phyloP scores from a whole-genome alignment of 2,888 invertebrate species.

The Agonopterix heracliana region DNA sequence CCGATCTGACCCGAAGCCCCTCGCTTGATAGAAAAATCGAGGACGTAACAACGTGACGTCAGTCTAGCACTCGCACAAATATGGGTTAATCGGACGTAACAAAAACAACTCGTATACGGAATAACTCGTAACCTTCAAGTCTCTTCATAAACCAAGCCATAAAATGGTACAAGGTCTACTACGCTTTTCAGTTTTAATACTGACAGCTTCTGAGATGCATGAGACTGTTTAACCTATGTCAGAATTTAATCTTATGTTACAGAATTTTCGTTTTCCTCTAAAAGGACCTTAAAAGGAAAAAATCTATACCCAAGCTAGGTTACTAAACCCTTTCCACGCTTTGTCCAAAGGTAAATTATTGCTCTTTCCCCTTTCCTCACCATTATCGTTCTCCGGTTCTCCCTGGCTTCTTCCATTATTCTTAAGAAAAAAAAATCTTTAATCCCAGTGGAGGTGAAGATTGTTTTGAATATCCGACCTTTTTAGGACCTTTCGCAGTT shows the following conservation, averaged over 20 bases:
- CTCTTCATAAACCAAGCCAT: background rate
- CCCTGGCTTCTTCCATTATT: constrained; percentile 34
- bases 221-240: too few relatives aligned
- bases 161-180: too few relatives aligned
- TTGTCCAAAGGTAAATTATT: constrained; percentile 25
- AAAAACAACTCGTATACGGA: constrained; percentile 48
- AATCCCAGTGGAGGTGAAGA: constrained; percentile 35
- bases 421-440: constrained; percentile 37
- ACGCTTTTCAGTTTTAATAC: too few relatives aligned
- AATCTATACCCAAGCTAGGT: too few relatives aligned
- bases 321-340: too few relatives aligned
- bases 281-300: too few relatives aligned
- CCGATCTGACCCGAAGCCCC: constrained; percentile 64
- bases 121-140: constrained; percentile 8
- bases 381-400: constrained; percentile 26
- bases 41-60: constrained; percentile 72
- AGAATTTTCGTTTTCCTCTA: too few relatives aligned
- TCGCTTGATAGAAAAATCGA: constrained; percentile 70
- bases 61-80: constrained; percentile 51
- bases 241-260: too few relatives aligned
- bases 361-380: constrained; percentile 16
- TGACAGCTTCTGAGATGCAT: too few relatives aligned
- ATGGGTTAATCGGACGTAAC: constrained; percentile 65
- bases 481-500: constrained; percentile 21
- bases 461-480: constrained; percentile 50